Evolutionary conservation across 2,113 vertebrate species (phyloP).

Genomic region (Tachycineta bicolor): DNA sequence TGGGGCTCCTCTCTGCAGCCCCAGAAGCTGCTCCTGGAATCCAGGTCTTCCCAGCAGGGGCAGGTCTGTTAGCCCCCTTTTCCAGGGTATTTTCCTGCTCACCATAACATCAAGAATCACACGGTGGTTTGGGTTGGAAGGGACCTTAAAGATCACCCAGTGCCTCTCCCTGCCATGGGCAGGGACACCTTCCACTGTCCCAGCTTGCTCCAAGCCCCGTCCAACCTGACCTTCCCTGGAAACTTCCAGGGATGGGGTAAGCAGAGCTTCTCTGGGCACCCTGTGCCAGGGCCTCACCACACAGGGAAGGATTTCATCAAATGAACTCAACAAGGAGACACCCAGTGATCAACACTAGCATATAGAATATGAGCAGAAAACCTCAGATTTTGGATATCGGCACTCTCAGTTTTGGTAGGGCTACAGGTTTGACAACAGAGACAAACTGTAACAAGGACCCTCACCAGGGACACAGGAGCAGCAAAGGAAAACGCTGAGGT

Average conservation of each 20-base stretch:
- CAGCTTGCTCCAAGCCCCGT: rapidly evolving
- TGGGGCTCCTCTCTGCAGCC: neutral
- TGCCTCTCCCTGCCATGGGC: neutral
- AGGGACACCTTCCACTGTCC: neutral
- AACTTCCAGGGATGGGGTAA: neutral
- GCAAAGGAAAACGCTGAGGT: neutral
- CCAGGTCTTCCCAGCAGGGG: neutral
- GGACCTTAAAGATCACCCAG: neutral
- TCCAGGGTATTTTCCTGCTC: neutral
- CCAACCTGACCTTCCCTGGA: neutral
- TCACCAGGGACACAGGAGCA: neutral
- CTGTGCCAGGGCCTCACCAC: neutral
- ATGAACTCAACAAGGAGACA: neutral
- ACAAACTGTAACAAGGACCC: neutral
- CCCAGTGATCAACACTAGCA: neutral
- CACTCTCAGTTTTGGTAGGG: neutral
- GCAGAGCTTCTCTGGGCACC: neutral
- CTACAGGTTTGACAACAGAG: neutral
- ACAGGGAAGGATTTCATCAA: neutral
- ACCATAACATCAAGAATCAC: neutral
- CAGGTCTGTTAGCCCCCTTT: neutral
- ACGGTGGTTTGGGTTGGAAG: neutral
- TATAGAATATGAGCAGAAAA: neutral
- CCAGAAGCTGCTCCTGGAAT: neutral
- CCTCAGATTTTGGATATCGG: neutral